These are phyloP conservation scores for Porites lobata DNA, from an alignment of 92 coral and sea anemone genomes.

Conservation along the genomic window DNA sequence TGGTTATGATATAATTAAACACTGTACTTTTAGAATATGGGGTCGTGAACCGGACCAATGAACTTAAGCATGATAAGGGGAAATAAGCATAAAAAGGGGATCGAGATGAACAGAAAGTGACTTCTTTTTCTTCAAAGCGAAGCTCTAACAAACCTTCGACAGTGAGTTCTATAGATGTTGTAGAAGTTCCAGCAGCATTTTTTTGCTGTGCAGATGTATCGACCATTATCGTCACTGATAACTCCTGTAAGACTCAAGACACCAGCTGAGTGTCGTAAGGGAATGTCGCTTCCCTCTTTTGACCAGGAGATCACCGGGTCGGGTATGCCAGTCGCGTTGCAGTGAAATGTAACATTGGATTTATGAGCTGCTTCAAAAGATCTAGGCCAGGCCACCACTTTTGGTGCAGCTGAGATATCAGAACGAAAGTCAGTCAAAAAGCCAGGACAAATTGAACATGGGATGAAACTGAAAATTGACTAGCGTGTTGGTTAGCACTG, in stretches of 20 bases:
- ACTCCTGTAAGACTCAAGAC: slow-evolving; percentile 62
- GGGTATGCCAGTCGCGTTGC: slow-evolving; percentile 87
- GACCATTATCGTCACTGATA: slow-evolving; percentile 67
- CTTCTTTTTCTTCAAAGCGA: background rate
- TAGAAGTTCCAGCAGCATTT: slow-evolving; percentile 78
- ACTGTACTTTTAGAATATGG: too few relatives aligned
- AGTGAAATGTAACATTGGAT: slow-evolving; percentile 78
- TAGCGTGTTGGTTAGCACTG: too few relatives aligned
- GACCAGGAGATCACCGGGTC: slow-evolving; percentile 80
- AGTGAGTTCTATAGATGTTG: slow-evolving; percentile 44
- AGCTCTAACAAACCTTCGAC: slow-evolving; percentile 69
- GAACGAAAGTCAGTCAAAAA: background rate
- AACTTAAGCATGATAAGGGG: too few relatives aligned
- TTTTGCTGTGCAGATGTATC: slow-evolving; percentile 79
- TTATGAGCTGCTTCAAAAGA: slow-evolving; percentile 67
- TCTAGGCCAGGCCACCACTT: slow-evolving; percentile 58
- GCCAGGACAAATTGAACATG: background rate
- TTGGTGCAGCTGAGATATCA: slow-evolving; percentile 66
- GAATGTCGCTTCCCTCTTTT: slow-evolving; percentile 67
- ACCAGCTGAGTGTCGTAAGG: slow-evolving; percentile 62
- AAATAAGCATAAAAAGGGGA: too few relatives aligned
- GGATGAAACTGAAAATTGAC: too few relatives aligned
- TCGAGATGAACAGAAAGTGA: too few relatives aligned
- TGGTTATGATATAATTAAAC: too few relatives aligned
- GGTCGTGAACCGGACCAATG: too few relatives aligned